These are phyloP conservation scores for Electrona antarctica DNA, from an alignment of 2,113 vertebrate genomes.

Conservation along the genomic window DNA sequence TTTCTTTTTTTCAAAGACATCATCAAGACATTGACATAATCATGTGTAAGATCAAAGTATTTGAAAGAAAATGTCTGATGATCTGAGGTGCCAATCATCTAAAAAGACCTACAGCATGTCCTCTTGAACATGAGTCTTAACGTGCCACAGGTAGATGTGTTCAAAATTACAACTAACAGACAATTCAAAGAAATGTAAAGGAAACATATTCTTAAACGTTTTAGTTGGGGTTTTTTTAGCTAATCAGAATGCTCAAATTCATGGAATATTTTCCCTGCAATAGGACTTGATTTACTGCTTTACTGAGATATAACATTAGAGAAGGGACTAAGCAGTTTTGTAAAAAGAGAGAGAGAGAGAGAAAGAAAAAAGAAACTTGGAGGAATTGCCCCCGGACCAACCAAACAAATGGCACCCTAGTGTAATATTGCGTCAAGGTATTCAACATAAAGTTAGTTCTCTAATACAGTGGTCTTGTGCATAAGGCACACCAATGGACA, in stretches of 20 bases:
- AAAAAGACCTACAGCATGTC: constrained; percentile 44
- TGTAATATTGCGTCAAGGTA: constrained; percentile 68
- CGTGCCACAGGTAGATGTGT: constrained; percentile 56
- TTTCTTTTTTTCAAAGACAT: no score
- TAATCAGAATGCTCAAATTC: constrained; percentile 20
- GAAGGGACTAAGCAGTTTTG: constrained; percentile 25
- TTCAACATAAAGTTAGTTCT: constrained; percentile 39
- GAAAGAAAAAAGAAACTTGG: not conserved
- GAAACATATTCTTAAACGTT: constrained; percentile 19
- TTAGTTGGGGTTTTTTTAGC: constrained; percentile 26
- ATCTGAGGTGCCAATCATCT: constrained; percentile 46
- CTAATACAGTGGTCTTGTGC: no score
- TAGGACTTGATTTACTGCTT: constrained; percentile 21
- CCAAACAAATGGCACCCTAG: constrained; percentile 3
- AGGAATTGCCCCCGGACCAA: constrained; percentile 18
- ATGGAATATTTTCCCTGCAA: constrained; percentile 22
- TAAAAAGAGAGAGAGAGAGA: constrained; percentile 33
- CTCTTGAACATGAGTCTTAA: constrained; percentile 22
- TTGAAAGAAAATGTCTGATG: constrained; percentile 35
- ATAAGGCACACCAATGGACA: no score
- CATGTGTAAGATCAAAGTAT: constrained; percentile 18
- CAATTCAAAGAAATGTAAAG: constrained; percentile 30
- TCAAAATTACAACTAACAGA: constrained; percentile 27
- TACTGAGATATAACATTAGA: constrained; percentile 23
- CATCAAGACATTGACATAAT: constrained; percentile 24